phyloP scores from a whole-genome alignment of 2,797 vertebrate species.

The Sebastes vulpes region DNA sequence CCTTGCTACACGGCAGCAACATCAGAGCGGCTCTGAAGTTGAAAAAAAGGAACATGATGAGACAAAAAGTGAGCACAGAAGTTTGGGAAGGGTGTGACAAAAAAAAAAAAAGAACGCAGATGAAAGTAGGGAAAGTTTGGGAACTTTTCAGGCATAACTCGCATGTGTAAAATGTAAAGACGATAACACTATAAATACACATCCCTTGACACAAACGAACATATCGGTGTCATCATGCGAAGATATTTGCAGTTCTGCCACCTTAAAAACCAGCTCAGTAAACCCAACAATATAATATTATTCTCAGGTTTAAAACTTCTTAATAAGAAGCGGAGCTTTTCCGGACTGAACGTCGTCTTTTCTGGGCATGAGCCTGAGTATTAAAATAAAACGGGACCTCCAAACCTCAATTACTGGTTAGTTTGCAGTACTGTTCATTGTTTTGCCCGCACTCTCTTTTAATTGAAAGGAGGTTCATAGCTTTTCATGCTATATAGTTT shows the following conservation, averaged over 20 bases:
- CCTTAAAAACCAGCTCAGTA: not conserved
- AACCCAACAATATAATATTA: not conserved
- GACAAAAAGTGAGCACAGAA: constrained; percentile 34
- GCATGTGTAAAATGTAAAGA: not conserved
- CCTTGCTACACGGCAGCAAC: constrained; percentile 57
- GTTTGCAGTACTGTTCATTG: constrained; percentile 5
- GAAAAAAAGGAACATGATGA: constrained; percentile 28
- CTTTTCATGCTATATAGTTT: constrained; percentile 23
- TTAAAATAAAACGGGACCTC: constrained; percentile 7
- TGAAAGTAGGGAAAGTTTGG: constrained; percentile 21
- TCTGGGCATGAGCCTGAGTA: not conserved
- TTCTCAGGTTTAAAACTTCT: not conserved
- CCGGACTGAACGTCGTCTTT: not conserved
- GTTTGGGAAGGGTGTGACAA: not conserved
- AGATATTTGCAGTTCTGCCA: not conserved
- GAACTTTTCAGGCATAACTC: constrained; percentile 26
- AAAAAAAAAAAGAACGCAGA: constrained; percentile 9
- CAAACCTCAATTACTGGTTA: constrained; percentile 8
- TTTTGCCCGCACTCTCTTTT: constrained; percentile 21
- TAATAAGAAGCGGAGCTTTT: not conserved
- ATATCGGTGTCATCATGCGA: not conserved
- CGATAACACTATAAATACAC: constrained; percentile 20
- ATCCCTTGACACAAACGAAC: constrained; percentile 7
- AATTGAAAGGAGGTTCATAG: constrained; percentile 46
- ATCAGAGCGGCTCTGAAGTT: constrained; percentile 52